These are phyloP conservation scores for Ceriagrion tenellum DNA, from an alignment of 2,888 invertebrate species.

Conservation along the genomic window DNA sequence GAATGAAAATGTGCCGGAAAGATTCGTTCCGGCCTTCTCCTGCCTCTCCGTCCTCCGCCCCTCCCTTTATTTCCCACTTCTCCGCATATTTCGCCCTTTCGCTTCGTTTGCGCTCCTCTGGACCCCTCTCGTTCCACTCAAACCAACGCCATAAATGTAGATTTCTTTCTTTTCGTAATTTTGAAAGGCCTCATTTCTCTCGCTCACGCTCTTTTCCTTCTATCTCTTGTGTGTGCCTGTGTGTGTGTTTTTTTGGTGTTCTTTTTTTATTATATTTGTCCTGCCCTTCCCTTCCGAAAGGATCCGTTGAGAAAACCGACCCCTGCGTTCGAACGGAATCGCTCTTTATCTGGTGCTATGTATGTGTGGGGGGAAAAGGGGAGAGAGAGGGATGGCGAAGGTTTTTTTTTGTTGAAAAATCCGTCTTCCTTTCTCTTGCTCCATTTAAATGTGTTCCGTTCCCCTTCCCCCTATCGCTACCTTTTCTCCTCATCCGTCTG, in stretches of 20 bases:
- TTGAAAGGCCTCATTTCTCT: background rate
- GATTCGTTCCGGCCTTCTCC: background rate
- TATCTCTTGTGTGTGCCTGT: background rate
- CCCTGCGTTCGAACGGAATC: conserved; percentile 13
- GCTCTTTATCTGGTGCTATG: conserved; percentile 47
- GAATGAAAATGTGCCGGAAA: background rate
- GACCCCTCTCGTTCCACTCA: background rate
- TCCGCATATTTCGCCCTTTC: background rate
- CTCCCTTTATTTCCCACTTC: background rate
- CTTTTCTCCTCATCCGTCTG: too few relatives aligned
- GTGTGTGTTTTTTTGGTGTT: too few relatives aligned
- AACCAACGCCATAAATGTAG: conserved; percentile 35
- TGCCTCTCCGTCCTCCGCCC: background rate
- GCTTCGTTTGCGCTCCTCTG: too few relatives aligned
- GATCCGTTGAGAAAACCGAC: background rate
- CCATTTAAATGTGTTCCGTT: too few relatives aligned
- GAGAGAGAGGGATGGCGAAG: background rate
- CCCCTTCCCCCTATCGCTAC: too few relatives aligned
- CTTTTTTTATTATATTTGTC: background rate
- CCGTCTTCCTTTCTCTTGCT: background rate
- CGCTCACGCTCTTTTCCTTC: background rate
- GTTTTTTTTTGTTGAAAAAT: background rate
- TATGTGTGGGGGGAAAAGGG: too few relatives aligned
- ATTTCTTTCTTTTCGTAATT: background rate
- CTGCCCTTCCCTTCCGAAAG: background rate